These are phyloP conservation scores for Watersipora subatra DNA, from an alignment of 1,140 invertebrate genomes.

Conservation along the genomic window DNA sequence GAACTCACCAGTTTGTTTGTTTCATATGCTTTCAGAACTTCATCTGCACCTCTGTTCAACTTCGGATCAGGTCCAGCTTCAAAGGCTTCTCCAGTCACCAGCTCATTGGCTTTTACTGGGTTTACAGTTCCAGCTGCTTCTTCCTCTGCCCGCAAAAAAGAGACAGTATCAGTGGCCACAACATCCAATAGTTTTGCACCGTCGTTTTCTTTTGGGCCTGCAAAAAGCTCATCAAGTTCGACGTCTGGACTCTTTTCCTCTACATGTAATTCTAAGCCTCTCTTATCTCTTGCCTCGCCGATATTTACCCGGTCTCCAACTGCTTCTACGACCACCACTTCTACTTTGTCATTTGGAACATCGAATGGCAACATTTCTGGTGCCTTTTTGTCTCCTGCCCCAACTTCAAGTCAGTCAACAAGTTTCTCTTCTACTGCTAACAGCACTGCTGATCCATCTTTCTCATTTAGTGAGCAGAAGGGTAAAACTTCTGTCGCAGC, in stretches of 20 bases:
- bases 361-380: not conserved
- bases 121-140: not conserved
- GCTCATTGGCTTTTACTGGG: not conserved
- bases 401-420: not conserved
- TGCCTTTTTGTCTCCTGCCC: not conserved
- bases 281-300: not conserved
- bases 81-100: not conserved
- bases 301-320: not conserved
- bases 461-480: not conserved
- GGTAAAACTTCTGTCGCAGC: not conserved
- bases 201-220: not conserved
- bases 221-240: not conserved
- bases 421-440: not conserved
- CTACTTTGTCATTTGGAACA: not conserved
- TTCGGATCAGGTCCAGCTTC: too few species aligned
- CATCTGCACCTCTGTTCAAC: too few species aligned
- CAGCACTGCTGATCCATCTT: not conserved
- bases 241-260: not conserved
- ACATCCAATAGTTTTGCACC: not conserved
- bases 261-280: not conserved
- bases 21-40: too few species aligned
- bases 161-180: not conserved
- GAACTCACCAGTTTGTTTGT: too few species aligned
- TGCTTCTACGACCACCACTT: not conserved
- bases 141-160: not conserved